These are phyloP conservation scores for Amniataba percoides DNA, from an alignment of 2,797 vertebrate species.

Conservation along the genomic window DNA sequence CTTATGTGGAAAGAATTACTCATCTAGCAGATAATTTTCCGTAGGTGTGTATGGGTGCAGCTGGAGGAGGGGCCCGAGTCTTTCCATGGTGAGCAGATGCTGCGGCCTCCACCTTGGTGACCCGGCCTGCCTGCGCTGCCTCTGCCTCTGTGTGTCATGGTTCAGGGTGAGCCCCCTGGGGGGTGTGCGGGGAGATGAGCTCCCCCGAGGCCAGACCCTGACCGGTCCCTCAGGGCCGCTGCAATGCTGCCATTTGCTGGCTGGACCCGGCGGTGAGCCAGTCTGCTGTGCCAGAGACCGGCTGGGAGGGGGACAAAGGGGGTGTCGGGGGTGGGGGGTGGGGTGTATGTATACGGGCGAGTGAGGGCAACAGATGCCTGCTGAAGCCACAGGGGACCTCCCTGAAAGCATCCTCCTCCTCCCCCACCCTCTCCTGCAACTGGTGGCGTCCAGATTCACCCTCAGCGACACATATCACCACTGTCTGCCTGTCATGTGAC, in stretches of 20 bases:
- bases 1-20: not conserved
- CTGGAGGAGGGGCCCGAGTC: not conserved
- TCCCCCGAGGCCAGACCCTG: slow-evolving; percentile 74
- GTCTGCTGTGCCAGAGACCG: slow-evolving; percentile 64
- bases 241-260: slow-evolving; percentile 67
- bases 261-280: slow-evolving; percentile 55
- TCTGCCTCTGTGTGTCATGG: slow-evolving; percentile 47
- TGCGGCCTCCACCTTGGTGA: slow-evolving; percentile 65
- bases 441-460: slow-evolving; percentile 79
- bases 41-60: not conserved
- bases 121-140: slow-evolving; percentile 58
- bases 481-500: slow-evolving; percentile 85
- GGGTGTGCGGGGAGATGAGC: slow-evolving; percentile 44
- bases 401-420: slow-evolving; percentile 84
- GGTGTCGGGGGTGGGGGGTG: slow-evolving; percentile 73
- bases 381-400: slow-evolving; percentile 92
- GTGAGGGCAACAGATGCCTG: slow-evolving; percentile 93
- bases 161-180: slow-evolving; percentile 68
- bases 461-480: slow-evolving; percentile 64
- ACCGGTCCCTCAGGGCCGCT: slow-evolving; percentile 59
- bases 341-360: slow-evolving; percentile 86
- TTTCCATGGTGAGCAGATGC: slow-evolving; percentile 74
- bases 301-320: slow-evolving; percentile 62
- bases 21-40: slow-evolving; percentile 6
- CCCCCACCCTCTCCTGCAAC: slow-evolving; percentile 85